Conservation (phyloP, 2,797 vertebrate species). For the Carduelis carduelis region DNA sequence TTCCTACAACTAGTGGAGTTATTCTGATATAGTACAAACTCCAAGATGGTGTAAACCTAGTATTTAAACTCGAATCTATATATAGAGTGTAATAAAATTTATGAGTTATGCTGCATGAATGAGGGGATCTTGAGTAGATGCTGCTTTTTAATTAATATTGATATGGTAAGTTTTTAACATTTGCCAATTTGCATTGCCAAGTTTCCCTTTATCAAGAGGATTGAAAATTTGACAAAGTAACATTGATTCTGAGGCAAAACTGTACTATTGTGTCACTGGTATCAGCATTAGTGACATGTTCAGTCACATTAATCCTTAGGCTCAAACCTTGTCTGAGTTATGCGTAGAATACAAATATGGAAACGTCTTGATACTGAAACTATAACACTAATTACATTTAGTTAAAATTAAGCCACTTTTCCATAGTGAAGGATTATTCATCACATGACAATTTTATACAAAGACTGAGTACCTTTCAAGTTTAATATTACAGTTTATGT, state of each 20-base stretch:
- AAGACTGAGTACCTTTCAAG: background rate
- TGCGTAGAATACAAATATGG: background rate
- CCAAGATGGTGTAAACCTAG: background rate
- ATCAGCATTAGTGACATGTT: background rate
- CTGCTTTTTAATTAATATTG: background rate
- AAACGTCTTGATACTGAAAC: background rate
- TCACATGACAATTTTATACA: background rate
- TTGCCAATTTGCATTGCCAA: background rate
- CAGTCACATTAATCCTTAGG: background rate
- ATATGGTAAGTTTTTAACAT: background rate
- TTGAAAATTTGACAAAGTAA: background rate
- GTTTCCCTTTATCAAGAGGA: background rate
- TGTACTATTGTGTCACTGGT: accelerated
- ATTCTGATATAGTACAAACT: background rate
- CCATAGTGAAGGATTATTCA: background rate
- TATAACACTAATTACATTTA: background rate
- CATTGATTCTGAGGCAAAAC: background rate
- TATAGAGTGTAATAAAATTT: background rate
- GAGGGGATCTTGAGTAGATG: background rate
- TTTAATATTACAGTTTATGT: background rate
- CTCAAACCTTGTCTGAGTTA: background rate
- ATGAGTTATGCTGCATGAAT: background rate
- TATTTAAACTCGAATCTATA: background rate
- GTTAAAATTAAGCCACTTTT: background rate
- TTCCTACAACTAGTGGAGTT: background rate